phyloP scores from a whole-genome alignment of 2,888 invertebrate genomes.

The Caenorhabditis panamensis region DNA sequence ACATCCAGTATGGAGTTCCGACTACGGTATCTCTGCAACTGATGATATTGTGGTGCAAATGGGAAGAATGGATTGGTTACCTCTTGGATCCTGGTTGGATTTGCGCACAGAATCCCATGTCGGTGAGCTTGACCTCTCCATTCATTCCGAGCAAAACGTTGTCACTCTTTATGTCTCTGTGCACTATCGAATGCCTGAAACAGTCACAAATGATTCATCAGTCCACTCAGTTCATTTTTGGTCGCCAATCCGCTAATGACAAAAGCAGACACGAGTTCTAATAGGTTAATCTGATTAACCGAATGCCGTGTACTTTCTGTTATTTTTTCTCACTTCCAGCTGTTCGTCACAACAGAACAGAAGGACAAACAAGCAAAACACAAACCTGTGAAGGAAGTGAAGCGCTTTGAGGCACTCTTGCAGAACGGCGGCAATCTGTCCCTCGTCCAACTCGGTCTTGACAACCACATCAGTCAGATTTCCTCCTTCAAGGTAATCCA shows the following conservation, averaged over 20 bases:
- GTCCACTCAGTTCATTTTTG: not conserved
- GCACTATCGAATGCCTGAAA: conserved; percentile 87
- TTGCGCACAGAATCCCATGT: conserved; percentile 98
- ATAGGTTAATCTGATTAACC: conserved; percentile 34
- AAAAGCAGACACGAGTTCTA: conserved; percentile 6
- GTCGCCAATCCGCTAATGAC: conserved; percentile 16
- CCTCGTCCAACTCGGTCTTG: conserved; percentile 90
- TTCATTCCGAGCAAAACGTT: conserved; percentile 93
- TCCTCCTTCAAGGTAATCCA: conserved; percentile 94
- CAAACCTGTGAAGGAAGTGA: conserved; percentile 87
- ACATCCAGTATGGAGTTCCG: conserved; percentile 86
- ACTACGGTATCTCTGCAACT: conserved; percentile 77
- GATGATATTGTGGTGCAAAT: not conserved
- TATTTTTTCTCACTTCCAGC: not conserved
- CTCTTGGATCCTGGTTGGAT: conserved; percentile 91
- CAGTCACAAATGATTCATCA: not conserved
- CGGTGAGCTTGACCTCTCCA: conserved; percentile 84
- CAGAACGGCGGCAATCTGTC: conserved; percentile 95
- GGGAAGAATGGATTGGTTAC: conserved; percentile 90
- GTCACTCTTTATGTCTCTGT: conserved; percentile 97
- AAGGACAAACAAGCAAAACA: conserved; percentile 26
- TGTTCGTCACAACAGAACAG: conserved; percentile 5
- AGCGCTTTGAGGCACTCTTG: conserved; percentile 91
- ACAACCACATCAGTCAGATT: conserved; percentile 91
- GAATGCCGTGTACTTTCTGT: conserved; percentile 34